phyloP scores from a whole-genome alignment of 92 coral and sea anemone species.

The Porites evermanni region DNA sequence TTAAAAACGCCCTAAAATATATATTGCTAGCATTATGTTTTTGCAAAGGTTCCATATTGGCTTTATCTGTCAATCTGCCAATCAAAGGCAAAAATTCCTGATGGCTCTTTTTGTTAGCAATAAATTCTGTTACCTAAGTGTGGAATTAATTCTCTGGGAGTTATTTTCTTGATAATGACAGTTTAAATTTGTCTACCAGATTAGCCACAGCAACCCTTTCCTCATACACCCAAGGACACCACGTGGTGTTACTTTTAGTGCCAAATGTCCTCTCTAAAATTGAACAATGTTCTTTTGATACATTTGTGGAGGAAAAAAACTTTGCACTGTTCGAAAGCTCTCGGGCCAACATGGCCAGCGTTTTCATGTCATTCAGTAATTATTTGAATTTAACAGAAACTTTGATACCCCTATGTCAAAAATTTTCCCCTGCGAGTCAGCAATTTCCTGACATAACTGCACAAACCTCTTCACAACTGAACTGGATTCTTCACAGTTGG shows the following conservation, averaged over 20 bases:
- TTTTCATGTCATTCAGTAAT: constrained; percentile 52
- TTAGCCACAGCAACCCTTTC: constrained; percentile 31
- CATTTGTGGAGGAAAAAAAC: constrained; percentile 45
- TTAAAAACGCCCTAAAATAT: constrained; percentile 45
- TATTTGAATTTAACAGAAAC: constrained; percentile 41
- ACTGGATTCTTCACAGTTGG: constrained; percentile 33
- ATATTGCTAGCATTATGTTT: constrained; percentile 42
- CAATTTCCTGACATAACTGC: constrained; percentile 43
- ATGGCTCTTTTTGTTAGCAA: constrained; percentile 34
- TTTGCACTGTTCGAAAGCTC: constrained; percentile 36
- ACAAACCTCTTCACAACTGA: constrained; percentile 6
- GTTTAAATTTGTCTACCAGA: constrained; percentile 44
- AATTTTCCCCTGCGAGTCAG: constrained; percentile 38
- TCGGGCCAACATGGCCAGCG: constrained; percentile 21
- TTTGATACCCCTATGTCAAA: constrained; percentile 59
- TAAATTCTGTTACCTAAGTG: constrained; percentile 31
- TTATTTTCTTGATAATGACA: constrained; percentile 18
- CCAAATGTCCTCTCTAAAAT: constrained; percentile 16
- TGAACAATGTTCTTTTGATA: constrained; percentile 49
- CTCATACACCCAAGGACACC: constrained; percentile 48
- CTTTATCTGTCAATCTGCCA: constrained; percentile 33
- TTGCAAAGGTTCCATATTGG: constrained; percentile 35
- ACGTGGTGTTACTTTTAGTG: constrained; percentile 14
- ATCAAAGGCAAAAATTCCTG: constrained; percentile 36
- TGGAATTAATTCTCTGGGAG: constrained; percentile 8